Evolutionary conservation across 2,888 invertebrate species (phyloP), one percentile per base, ranked within the genome.

Genomic region (Fragum fragum): DNA sequence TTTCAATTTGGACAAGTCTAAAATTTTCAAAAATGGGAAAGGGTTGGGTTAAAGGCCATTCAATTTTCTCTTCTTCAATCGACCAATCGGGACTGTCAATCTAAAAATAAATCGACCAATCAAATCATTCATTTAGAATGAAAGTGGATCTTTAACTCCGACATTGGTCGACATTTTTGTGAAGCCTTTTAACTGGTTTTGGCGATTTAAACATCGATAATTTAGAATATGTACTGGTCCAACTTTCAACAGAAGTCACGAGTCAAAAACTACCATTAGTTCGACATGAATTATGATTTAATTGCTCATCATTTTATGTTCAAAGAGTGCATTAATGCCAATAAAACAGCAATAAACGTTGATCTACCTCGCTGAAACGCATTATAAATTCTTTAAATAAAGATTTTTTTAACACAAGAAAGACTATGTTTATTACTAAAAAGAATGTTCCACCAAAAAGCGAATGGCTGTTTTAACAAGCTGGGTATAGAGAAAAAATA

Each of bases 241-340:
- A 47, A 47, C 47, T 47, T 47, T 47, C 7, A 47, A 47, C 14
- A 47, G 14, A 47, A 47, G 16, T 47, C 7, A 47, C 47, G 5
- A 47, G 47, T 47, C 14, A 47, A 47, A 47, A 47, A 47, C 47
- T 47, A 47, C 47, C n/a, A 47, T 47, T 47, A 47, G 47, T 47
- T 5, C 47, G 47, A n/a, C 47, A 47, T 47, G 47, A 47, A 47
- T 14, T 47, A 47, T n/a, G 47, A 47, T 47, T 47, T 47, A 47
- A 47, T 47, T 47, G 47, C 47, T 47, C 47, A n/a, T 47, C 47
- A 47, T 47, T 47, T 47, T 47, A 47, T 47, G 47, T 47, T 47
- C 47, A 47, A 47, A 47, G 47, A 47, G 47, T 47, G 47, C 47
- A 47, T 47, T 47, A 47, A 47, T 47, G n/a, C 47, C 47, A 47